Evolutionary conservation across 2,797 vertebrate genomes (phyloP).

Genomic region (Paedocypris micromegethes): DNA sequence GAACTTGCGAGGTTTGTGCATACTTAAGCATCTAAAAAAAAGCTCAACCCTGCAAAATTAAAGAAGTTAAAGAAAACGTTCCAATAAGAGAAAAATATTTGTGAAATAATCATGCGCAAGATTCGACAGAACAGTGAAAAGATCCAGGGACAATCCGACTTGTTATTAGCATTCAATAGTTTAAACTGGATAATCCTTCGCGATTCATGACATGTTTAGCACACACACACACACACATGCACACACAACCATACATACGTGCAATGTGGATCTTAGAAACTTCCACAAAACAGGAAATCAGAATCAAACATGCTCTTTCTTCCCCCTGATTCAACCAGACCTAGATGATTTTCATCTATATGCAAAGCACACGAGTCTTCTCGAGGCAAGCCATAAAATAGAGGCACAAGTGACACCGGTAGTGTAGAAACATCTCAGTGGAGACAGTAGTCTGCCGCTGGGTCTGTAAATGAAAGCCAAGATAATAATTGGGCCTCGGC

Average conservation of each 20-base stretch:
- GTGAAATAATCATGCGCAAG: no score
- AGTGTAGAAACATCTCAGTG: constrained; percentile 32
- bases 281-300: constrained; percentile 53
- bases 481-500: constrained; percentile 49
- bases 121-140: no score
- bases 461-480: constrained; percentile 36
- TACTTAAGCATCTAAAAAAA: no score
- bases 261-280: constrained; percentile 39
- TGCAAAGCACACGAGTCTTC: constrained; percentile 57
- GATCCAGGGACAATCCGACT: no score
- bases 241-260: constrained; percentile 47
- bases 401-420: constrained; percentile 24
- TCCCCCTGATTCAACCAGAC: constrained; percentile 55
- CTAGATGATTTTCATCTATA: constrained; percentile 54
- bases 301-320: constrained; percentile 53
- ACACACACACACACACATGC: neutral
- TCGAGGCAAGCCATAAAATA: constrained; percentile 59
- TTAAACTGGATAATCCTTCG: no score
- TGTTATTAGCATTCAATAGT: no score
- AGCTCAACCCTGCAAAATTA: no score
- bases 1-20: no score
- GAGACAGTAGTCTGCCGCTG: constrained; percentile 26
- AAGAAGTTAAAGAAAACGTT: no score
- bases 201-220: no score
- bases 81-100: no score